phyloP scores from a whole-genome alignment of 1,140 invertebrate species.

The Drosophila bocki region DNA sequence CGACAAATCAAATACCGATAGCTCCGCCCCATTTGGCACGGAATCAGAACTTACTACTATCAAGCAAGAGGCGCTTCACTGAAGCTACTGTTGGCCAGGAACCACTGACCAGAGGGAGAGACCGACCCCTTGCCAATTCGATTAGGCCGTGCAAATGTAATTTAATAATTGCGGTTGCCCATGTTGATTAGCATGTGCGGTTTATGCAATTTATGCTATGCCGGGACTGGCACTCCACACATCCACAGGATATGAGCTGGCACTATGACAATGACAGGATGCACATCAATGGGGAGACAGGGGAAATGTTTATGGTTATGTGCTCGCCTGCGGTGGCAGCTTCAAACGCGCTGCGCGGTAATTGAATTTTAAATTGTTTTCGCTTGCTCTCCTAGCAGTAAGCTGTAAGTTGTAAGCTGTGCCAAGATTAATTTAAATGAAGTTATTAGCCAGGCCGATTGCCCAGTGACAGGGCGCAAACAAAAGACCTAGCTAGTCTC shows the following conservation, averaged over 20 bases:
- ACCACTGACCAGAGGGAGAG: neutral
- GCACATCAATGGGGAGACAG: constrained; percentile 35
- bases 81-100: constrained; percentile 28
- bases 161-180: constrained; percentile 79
- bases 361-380: constrained; percentile 78
- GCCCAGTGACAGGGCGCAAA: constrained; percentile 66
- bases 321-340: constrained; percentile 62
- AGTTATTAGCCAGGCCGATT: constrained; percentile 68
- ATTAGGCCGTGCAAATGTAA: constrained; percentile 74
- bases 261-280: constrained; percentile 61
- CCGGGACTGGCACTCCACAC: constrained; percentile 12
- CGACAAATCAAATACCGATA: constrained; percentile 48
- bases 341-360: constrained; percentile 63
- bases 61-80: constrained; percentile 8
- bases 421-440: constrained; percentile 78
- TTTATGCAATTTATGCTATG: constrained; percentile 66
- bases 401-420: constrained; percentile 17
- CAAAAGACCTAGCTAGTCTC: constrained; percentile 60
- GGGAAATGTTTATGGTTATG: constrained; percentile 53
- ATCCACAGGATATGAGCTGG: constrained; percentile 75
- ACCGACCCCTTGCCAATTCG: constrained; percentile 51
- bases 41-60: constrained; percentile 6
- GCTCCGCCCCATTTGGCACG: constrained; percentile 15
- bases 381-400: constrained; percentile 2
- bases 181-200: constrained; percentile 80